Base-by-base conservation (phyloP, 2,797 vertebrate species). In the Tachyglossus aculeatus region DNA sequence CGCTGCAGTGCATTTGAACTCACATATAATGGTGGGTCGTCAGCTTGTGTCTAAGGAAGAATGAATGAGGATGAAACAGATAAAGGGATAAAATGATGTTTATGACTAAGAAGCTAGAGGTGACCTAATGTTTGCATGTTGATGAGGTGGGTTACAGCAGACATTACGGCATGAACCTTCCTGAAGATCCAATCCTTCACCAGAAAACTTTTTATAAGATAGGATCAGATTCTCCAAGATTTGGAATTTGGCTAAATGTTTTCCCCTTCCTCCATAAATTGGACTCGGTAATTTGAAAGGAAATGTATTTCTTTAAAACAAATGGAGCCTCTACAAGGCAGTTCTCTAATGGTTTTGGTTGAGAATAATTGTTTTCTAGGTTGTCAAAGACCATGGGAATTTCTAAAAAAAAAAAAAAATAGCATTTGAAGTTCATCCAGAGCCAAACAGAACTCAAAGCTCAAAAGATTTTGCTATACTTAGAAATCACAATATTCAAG, bases 401-500 rank as follows among this genome's bases (percentile, higher is more conserved):
- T 40, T 53, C 64, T 72, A 69, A 68, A 84, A 66, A 48, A 24
- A 24, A 8, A 24, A 22, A 43, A 48, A 48, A 29, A 48, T 53
- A 60, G 53, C 44, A 37, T 64, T 65, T 80, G 67, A 22, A 29
- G 53, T 40, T 67, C 62, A 63, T 62, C 45, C 62, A 54, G 63
- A 2, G n/a, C 68, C 74, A 61, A 78, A 66, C 37, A 53, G 79
- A 82, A 78, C 77, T 68, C 56, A 60, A 69, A 61, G 74, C 77
- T 84, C 79, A 69, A 77, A 80, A 74, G 60, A 60, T 68, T 54
- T 63, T 52, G 54, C 82, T 82, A 80, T 69, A 84, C 74, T 74
- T 78, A 80, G 84, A 82, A 84, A 80, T 79, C 79, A 44, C 81
- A 71, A 22, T 67, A 67, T 51, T 76, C 48, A 57, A 78, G 81